Percentiles rank a stretch among this genome's conserved stretches.
phyloP scores from a whole-genome alignment of 2,113 vertebrate genomes.

The Dolichotis patagonum region DNA sequence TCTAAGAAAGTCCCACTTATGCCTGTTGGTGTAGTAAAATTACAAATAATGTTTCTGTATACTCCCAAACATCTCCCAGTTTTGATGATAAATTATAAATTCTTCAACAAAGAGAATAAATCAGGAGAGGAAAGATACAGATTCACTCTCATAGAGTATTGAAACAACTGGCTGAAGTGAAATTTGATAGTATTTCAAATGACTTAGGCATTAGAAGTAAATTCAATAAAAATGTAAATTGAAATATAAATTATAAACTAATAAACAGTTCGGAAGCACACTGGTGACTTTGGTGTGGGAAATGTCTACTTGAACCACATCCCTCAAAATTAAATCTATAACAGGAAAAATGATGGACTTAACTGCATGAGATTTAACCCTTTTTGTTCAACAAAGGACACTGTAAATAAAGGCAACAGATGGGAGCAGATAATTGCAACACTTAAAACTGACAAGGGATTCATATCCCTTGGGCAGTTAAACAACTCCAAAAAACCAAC shows the following conservation, averaged over 20 bases:
- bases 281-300: background rate
- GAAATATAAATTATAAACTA: background rate
- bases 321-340: background rate
- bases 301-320: background rate
- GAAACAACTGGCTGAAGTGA: background rate
- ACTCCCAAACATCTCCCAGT: background rate
- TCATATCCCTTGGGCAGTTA: conserved; percentile 71
- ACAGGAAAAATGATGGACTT: background rate
- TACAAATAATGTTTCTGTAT: background rate
- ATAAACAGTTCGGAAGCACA: background rate
- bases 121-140: background rate
- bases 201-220: background rate
- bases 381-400: conserved; percentile 53
- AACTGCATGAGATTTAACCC: conserved; percentile 38
- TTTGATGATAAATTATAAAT: conserved; percentile 34
- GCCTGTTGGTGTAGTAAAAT: background rate
- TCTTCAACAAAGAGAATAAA: background rate
- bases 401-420: conserved; percentile 66
- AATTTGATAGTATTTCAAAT: conserved; percentile 4
- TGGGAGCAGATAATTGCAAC: conserved; percentile 68
- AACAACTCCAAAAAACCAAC: conserved; percentile 57
- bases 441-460: conserved; percentile 72
- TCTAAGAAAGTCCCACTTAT: background rate
- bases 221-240: background rate
- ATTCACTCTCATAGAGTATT: background rate